A percentile compares a stretch with the other conserved stretches of the same genome.
These are phyloP conservation scores for Lomographa bimaculata DNA, from an alignment of 2,888 invertebrate species.

Conservation along the genomic window DNA sequence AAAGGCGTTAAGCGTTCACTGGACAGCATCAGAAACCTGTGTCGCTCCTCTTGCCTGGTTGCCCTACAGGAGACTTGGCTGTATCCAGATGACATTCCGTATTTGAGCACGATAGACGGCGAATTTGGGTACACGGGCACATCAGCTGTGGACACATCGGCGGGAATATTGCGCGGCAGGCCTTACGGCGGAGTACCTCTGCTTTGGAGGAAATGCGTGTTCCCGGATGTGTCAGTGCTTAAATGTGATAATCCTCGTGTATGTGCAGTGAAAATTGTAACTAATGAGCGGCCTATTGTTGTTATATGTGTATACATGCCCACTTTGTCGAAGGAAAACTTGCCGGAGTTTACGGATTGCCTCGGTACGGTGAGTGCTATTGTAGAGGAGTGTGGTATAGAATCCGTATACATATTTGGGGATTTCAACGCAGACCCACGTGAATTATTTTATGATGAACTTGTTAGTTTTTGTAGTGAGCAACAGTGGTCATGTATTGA, in stretches of 20 bases:
- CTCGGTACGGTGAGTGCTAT: conserved; percentile 12
- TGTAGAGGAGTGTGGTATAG: no score
- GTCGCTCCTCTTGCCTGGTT: conserved; percentile 5
- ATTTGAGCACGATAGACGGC: conserved; percentile 1
- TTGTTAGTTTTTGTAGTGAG: conserved; percentile 6
- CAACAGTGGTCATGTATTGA: conserved; percentile 5
- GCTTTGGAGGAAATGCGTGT: conserved; percentile 2
- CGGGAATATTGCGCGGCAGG: conserved; percentile 4
- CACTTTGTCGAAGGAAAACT: background rate
- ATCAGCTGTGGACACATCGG: conserved; percentile 2
- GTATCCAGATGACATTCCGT: conserved; percentile 8
- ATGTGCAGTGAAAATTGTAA: conserved; percentile 7
- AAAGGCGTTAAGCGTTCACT: conserved; percentile 5
- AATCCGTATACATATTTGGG: background rate
- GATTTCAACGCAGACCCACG: background rate
- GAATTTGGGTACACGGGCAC: background rate
- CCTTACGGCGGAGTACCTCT: conserved; percentile 2
- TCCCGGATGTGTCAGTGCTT: conserved; percentile 5
- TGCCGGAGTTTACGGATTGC: conserved; percentile 7
- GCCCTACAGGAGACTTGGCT: conserved; percentile 3
- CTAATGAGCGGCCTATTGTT: conserved; percentile 1
- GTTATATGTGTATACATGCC: conserved; percentile 5
- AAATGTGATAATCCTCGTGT: conserved; percentile 5
- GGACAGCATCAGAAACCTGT: conserved; percentile 8
- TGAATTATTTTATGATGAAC: conserved; percentile 7